Evolutionary conservation across 2,797 vertebrate genomes (phyloP).

Genomic region (Periparus ater): DNA sequence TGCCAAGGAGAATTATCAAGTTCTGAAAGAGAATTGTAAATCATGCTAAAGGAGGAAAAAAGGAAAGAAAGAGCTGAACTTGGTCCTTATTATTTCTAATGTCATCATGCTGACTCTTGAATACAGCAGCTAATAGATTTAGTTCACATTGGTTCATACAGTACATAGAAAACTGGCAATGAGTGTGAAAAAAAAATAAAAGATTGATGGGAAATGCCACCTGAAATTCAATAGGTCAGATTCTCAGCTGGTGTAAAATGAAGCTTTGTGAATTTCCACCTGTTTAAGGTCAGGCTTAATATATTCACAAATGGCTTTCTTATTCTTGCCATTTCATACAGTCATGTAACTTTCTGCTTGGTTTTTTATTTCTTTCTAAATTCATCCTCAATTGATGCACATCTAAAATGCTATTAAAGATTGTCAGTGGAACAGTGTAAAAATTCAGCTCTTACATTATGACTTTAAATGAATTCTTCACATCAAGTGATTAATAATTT

Average conservation of each 20-base stretch:
- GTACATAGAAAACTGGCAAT: not conserved
- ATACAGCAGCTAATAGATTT: not conserved
- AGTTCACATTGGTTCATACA: not conserved
- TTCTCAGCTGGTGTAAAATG: not conserved
- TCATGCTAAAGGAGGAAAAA: not conserved
- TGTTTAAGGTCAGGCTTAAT: not conserved
- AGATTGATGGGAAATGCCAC: constrained; percentile 6
- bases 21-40: not conserved
- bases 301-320: not conserved
- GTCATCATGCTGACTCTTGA: not conserved
- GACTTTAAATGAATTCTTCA: not conserved
- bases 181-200: not conserved
- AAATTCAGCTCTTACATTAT: not conserved
- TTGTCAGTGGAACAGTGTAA: not conserved
- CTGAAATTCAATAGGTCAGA: not conserved
- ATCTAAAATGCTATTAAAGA: not conserved
- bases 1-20: not conserved
- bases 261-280: not conserved
- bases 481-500: not conserved
- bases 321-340: not conserved
- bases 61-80: not conserved
- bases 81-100: not conserved
- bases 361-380: not conserved
- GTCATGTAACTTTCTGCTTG: not conserved
- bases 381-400: not conserved